Evolutionary conservation across 2,797 vertebrate genomes (phyloP).

Genomic region (Pangasius macronema): DNA sequence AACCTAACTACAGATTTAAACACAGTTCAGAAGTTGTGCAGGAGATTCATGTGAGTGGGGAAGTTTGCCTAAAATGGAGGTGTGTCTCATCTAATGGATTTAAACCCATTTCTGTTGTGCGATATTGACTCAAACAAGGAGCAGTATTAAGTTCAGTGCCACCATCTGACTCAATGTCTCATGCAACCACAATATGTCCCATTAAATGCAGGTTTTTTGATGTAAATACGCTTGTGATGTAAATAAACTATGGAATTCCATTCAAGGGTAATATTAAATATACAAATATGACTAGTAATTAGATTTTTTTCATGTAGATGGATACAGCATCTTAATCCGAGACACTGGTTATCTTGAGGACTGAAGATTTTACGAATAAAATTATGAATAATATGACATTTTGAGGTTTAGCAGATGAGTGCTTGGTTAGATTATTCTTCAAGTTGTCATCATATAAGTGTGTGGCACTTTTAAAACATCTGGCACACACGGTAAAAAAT

Average conservation of each 20-base stretch:
- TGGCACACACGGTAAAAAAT: not conserved
- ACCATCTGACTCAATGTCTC: not conserved
- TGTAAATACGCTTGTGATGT: not conserved
- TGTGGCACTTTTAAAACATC: too few species aligned
- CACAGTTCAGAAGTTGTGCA: not conserved
- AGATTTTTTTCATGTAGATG: not conserved
- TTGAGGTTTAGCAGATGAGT: not conserved
- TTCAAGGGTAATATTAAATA: not conserved
- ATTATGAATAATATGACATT: not conserved
- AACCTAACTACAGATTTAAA: not conserved
- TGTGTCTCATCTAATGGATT: not conserved
- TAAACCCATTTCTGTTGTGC: not conserved
- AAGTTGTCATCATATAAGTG: not conserved
- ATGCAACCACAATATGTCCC: not conserved
- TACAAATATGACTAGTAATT: not conserved
- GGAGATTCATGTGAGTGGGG: not conserved
- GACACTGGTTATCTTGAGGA: not conserved
- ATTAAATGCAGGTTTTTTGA: not conserved
- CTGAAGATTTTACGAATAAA: not conserved
- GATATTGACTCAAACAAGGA: not conserved
- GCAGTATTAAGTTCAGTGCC: not conserved
- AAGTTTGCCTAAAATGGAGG: not conserved
- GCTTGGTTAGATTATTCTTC: not conserved
- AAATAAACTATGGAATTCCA: not conserved
- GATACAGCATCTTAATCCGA: not conserved